These are phyloP conservation scores for Laticauda colubrina DNA, from an alignment of 2,113 vertebrate species.

Conservation along the genomic window DNA sequence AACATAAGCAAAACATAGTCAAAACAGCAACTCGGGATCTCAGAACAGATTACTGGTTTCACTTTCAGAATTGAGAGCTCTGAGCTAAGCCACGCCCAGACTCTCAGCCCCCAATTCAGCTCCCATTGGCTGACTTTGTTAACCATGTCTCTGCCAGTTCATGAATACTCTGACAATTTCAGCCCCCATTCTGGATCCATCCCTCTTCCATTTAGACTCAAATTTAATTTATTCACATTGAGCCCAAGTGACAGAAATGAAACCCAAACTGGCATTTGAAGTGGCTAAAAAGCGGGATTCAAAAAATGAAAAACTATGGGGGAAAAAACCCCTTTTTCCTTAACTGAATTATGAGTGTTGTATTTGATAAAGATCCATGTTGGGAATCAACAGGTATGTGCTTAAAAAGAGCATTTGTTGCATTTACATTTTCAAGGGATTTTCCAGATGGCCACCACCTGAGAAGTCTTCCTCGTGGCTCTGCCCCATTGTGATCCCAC, in stretches of 20 bases:
- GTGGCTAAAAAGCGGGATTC: neutral
- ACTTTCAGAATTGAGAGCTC: too few species aligned
- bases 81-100: too few species aligned
- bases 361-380: neutral
- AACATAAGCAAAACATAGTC: too few species aligned
- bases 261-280: neutral
- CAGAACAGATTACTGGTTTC: too few species aligned
- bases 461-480: neutral
- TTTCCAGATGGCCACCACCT: neutral
- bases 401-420: neutral
- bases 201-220: neutral
- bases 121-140: too few species aligned
- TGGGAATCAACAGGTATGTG: neutral
- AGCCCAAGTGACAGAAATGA: neutral
- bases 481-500: neutral
- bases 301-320: neutral
- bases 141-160: too few species aligned
- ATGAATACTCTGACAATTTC: neutral
- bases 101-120: too few species aligned
- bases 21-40: too few species aligned
- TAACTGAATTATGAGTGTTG: neutral
- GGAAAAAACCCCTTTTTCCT: accelerated
- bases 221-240: neutral
- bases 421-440: neutral
- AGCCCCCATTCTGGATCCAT: neutral